Conservation (phyloP, 2,797 vertebrate genomes). For the Echeneis naucrates region DNA sequence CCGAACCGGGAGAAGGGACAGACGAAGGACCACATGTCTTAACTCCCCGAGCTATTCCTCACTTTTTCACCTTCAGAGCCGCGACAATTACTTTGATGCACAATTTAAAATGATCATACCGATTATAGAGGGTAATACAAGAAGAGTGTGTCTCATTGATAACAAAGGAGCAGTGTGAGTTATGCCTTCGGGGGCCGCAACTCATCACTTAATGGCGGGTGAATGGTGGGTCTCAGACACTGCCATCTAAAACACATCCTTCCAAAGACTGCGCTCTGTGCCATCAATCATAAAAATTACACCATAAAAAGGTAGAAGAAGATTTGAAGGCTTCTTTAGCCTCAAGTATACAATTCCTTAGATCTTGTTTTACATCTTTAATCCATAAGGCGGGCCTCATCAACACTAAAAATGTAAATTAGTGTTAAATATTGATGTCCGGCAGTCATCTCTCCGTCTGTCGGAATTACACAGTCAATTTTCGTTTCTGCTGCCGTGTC, state of each 20-base stretch:
- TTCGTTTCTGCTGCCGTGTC: not conserved
- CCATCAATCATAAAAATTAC: slow-evolving; percentile 67
- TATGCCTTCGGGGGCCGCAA: slow-evolving; percentile 59
- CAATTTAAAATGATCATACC: slow-evolving; percentile 75
- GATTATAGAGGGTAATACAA: slow-evolving; percentile 67
- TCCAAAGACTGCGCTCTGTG: slow-evolving; percentile 48
- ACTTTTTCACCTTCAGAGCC: slow-evolving; percentile 51
- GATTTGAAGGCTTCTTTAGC: slow-evolving; percentile 43
- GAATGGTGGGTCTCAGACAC: slow-evolving; percentile 61
- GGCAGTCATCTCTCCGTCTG: slow-evolving; percentile 21
- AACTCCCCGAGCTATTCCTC: slow-evolving; percentile 29
- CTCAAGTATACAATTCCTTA: slow-evolving; percentile 47
- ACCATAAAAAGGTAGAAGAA: slow-evolving; percentile 51
- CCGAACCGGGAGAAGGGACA: slow-evolving; percentile 27
- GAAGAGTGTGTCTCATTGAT: slow-evolving; percentile 64
- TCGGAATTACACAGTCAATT: slow-evolving; percentile 3
- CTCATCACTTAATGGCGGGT: slow-evolving; percentile 70
- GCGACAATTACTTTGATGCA: slow-evolving; percentile 67
- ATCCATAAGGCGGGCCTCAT: slow-evolving; percentile 31
- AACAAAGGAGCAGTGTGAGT: slow-evolving; percentile 75
- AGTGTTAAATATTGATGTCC: slow-evolving; percentile 18
- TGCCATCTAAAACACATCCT: slow-evolving; percentile 69
- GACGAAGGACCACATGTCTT: slow-evolving; percentile 49
- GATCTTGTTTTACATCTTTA: slow-evolving; percentile 54
- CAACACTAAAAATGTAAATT: slow-evolving; percentile 15